Percentiles rank a stretch among this genome's conserved stretches.
phyloP scores from a whole-genome alignment of 2,797 vertebrate species.

The Prunella strophiata region DNA sequence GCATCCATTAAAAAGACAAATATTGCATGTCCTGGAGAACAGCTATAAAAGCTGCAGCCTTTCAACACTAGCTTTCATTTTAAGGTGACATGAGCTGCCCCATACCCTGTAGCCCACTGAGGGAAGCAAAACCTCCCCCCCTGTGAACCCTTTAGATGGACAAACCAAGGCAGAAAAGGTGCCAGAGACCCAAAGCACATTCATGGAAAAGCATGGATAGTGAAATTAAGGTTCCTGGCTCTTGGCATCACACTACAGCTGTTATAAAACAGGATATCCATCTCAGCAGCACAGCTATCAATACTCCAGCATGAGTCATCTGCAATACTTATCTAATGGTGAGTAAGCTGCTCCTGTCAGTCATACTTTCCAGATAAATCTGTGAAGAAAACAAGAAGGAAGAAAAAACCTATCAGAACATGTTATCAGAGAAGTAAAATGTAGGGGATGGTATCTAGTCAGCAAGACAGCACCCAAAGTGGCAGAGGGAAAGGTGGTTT shows the following conservation, averaged over 20 bases:
- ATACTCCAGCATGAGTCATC: slow-evolving; percentile 15
- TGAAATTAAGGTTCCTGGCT: not conserved
- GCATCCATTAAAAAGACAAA: not conserved
- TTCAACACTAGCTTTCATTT: not conserved
- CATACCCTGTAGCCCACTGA: not conserved
- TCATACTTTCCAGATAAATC: slow-evolving; percentile 49
- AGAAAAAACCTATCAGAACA: not conserved
- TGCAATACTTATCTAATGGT: slow-evolving; percentile 71
- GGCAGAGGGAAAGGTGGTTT: not conserved
- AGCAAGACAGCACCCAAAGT: not conserved
- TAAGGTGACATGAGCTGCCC: not conserved
- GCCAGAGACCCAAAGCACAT: not conserved
- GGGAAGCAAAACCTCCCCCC: not conserved
- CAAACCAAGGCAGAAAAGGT: not conserved
- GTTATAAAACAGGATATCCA: not conserved
- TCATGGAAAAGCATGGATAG: not conserved
- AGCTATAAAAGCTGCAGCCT: not conserved
- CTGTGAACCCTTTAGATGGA: not conserved
- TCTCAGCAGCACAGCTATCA: not conserved
- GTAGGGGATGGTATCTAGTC: not conserved
- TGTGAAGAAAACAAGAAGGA: slow-evolving; percentile 51
- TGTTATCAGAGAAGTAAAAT: not conserved
- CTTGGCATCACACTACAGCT: not conserved
- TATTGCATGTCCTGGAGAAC: not conserved
- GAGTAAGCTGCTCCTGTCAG: slow-evolving; percentile 10